Conservation (phyloP, 2,797 vertebrate species). For the Anas bahamensis region DNA sequence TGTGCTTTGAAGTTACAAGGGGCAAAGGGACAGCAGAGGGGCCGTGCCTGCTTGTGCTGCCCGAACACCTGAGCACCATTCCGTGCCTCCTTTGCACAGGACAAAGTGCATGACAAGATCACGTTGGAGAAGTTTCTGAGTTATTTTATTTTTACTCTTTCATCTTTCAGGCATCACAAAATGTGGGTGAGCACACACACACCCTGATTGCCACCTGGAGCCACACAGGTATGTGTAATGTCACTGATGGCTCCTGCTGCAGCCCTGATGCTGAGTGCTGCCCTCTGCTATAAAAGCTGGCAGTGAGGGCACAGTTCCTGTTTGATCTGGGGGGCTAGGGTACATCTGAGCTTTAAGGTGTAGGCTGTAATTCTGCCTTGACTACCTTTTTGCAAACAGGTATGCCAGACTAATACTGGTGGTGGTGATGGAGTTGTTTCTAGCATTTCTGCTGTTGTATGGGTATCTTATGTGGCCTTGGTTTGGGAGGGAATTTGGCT, state of each 20-base stretch:
- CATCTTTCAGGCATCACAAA: background rate
- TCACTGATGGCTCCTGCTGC: background rate
- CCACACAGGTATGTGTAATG: too few relatives aligned
- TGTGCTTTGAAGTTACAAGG: too few relatives aligned
- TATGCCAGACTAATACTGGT: background rate
- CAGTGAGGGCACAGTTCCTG: fast-evolving
- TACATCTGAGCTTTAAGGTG: fast-evolving
- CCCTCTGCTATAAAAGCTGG: background rate
- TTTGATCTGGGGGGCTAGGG: background rate
- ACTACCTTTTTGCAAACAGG: background rate
- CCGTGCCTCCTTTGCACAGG: background rate
- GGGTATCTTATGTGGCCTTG: fast-evolving
- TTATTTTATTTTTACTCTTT: background rate
- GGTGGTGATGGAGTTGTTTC: background rate
- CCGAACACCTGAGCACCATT: too few relatives aligned
- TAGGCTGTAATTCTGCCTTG: fast-evolving
- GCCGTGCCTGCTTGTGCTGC: fast-evolving
- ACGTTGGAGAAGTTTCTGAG: background rate
- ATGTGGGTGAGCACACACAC: fast-evolving
- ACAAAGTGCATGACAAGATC: background rate
- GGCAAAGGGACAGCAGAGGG: background rate
- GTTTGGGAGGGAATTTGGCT: background rate
- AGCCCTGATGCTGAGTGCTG: background rate
- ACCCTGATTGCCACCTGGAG: fast-evolving
- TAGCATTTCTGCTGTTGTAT: background rate